phyloP scores from a whole-genome alignment of 2,888 invertebrate species.

The Eulithis testata region DNA sequence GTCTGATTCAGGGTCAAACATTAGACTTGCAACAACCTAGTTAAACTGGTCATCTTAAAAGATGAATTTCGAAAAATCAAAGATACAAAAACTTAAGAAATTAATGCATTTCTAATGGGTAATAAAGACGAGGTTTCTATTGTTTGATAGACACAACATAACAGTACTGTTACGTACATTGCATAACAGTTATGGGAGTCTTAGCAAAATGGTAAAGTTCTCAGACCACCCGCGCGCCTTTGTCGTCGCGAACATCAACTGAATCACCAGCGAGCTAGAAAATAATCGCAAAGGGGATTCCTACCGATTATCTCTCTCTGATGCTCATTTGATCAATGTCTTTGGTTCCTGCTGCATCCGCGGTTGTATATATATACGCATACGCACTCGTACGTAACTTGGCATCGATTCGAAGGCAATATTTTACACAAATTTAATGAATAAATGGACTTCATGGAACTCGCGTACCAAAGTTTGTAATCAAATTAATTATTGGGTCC shows the following conservation, averaged over 20 bases:
- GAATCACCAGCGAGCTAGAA: constrained; percentile 50
- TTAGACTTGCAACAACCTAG: neutral
- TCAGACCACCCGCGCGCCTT: constrained; percentile 47
- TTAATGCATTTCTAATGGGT: constrained; percentile 41
- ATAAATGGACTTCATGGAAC: too few relatives aligned
- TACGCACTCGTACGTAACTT: too few relatives aligned
- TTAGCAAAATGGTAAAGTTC: constrained; percentile 67
- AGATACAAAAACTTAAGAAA: too few relatives aligned
- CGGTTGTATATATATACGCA: too few relatives aligned
- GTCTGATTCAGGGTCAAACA: constrained; percentile 21
- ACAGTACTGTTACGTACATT: constrained; percentile 68
- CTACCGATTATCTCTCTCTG: constrained; percentile 40
- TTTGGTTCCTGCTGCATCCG: too few relatives aligned
- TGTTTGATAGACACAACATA: constrained; percentile 65
- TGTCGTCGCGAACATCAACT: constrained; percentile 56
- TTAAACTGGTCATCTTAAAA: neutral
- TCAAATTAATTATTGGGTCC: constrained; percentile 29
- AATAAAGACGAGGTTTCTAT: constrained; percentile 50
- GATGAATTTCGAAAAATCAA: constrained; percentile 43
- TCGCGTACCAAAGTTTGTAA: constrained; percentile 2
- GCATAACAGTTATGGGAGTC: constrained; percentile 74
- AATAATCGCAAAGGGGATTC: constrained; percentile 32
- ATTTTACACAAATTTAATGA: neutral
- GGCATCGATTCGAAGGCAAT: neutral
- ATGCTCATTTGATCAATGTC: too few relatives aligned